phyloP scores from a whole-genome alignment of 1,140 invertebrate genomes.

The Drosophila erecta region DNA sequence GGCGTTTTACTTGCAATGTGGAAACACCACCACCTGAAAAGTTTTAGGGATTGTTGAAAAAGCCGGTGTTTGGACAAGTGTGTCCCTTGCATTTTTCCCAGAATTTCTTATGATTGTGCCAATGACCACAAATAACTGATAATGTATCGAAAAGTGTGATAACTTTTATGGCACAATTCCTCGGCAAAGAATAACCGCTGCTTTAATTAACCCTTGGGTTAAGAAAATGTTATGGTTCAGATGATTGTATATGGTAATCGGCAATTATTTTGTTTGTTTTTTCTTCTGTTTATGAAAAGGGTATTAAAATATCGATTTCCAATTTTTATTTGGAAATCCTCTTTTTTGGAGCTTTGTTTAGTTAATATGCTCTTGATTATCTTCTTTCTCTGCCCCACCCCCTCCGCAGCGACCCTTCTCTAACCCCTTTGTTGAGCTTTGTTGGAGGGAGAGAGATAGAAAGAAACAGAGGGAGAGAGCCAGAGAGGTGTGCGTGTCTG shows the following conservation, averaged over 20 bases:
- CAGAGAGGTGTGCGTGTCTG: background rate
- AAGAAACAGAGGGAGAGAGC: too few relatives aligned
- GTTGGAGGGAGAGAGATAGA: background rate
- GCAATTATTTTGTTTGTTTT: too few relatives aligned
- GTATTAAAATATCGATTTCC: too few relatives aligned
- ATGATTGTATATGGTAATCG: background rate
- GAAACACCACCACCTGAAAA: too few relatives aligned
- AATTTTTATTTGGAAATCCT: background rate
- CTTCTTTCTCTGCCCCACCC: constrained; percentile 3
- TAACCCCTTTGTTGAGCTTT: constrained; percentile 46
- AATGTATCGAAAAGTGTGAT: constrained; percentile 1
- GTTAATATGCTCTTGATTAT: constrained; percentile 46
- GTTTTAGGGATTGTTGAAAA: too few relatives aligned
- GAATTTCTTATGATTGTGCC: constrained; percentile 18
- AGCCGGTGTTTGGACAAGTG: background rate
- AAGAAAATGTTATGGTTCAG: background rate
- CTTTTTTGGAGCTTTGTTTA: constrained; percentile 41
- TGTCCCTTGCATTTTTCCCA: constrained; percentile 3
- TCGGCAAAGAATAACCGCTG: background rate
- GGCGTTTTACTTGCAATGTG: too few relatives aligned
- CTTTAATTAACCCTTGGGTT: too few relatives aligned
- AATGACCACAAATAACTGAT: constrained; percentile 8
- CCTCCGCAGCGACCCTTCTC: background rate
- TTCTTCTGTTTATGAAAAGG: background rate
- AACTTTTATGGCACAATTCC: background rate